Percentiles rank a stretch among this genome's conserved stretches.
Conservation (phyloP, 1,140 invertebrate species). For the Nephotettix cincticeps region DNA sequence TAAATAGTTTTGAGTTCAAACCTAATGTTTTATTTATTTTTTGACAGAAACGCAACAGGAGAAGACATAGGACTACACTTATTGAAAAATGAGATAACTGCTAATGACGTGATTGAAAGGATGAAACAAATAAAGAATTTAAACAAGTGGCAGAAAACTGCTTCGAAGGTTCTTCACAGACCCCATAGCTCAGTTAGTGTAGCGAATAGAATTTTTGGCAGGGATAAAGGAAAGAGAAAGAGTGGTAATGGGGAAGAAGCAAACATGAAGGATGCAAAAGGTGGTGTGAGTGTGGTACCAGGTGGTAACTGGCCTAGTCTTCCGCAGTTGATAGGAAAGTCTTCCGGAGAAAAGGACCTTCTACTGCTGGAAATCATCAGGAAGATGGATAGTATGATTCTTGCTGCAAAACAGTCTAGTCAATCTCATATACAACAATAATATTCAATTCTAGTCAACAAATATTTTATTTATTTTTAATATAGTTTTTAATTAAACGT, state of each 20-base stretch:
- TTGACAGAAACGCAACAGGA: neutral
- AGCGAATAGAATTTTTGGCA: neutral
- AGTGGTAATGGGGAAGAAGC: neutral
- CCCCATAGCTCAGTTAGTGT: neutral
- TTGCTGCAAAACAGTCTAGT: slow-evolving; percentile 10
- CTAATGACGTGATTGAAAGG: neutral
- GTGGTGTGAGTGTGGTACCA: neutral
- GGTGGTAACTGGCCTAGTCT: neutral
- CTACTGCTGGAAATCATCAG: slow-evolving; percentile 10
- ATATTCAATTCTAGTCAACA: too few species aligned
- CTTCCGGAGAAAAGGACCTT: slow-evolving; percentile 1
- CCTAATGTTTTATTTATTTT: too few species aligned
- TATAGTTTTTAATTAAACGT: too few species aligned
- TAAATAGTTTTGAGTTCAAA: too few species aligned
- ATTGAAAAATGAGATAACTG: neutral
- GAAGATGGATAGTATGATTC: slow-evolving; percentile 6
- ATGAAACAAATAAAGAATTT: neutral
- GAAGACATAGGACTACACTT: neutral
- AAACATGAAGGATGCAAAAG: too few species aligned
- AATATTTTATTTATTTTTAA: too few species aligned
- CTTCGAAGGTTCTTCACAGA: neutral
- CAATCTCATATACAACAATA: neutral
- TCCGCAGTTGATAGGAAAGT: neutral
- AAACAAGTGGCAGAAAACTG: neutral
- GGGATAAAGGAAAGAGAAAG: neutral